These are phyloP conservation scores for Deroptyus accipitrinus DNA, from an alignment of 2,113 vertebrate species.

Conservation along the genomic window DNA sequence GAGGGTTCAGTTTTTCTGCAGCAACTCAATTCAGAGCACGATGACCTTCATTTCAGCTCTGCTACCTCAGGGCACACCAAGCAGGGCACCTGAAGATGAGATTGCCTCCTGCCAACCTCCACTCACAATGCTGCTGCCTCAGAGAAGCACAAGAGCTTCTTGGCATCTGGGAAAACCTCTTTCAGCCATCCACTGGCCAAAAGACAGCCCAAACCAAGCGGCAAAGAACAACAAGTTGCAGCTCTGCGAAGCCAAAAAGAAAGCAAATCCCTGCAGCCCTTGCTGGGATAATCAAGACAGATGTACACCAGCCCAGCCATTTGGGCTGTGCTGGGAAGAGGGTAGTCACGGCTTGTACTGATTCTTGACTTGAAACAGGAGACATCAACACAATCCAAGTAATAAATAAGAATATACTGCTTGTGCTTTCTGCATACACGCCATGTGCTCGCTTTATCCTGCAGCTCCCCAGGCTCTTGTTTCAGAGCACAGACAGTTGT, in stretches of 20 bases:
- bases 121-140: not conserved
- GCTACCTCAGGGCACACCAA: not conserved
- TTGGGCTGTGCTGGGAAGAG: not conserved
- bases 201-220: not conserved
- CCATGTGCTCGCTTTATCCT: not conserved
- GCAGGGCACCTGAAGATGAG: not conserved
- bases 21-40: not conserved
- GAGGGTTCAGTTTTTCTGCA: not conserved
- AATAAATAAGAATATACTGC: not conserved
- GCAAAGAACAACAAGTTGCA: fast-evolving
- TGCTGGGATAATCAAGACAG: not conserved
- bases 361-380: not conserved
- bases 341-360: not conserved
- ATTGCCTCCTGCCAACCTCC: not conserved
- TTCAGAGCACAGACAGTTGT: not conserved
- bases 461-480: not conserved
- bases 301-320: not conserved
- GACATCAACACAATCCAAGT: not conserved
- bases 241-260: not conserved
- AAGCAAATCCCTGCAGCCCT: not conserved
- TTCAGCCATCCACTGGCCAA: not conserved
- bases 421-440: not conserved
- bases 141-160: not conserved
- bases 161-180: not conserved
- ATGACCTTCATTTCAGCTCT: not conserved